Percentiles rank a stretch among this genome's conserved stretches.
Conservation (phyloP, 2,797 vertebrate species). For the Petrocephalus schoutedeni region DNA sequence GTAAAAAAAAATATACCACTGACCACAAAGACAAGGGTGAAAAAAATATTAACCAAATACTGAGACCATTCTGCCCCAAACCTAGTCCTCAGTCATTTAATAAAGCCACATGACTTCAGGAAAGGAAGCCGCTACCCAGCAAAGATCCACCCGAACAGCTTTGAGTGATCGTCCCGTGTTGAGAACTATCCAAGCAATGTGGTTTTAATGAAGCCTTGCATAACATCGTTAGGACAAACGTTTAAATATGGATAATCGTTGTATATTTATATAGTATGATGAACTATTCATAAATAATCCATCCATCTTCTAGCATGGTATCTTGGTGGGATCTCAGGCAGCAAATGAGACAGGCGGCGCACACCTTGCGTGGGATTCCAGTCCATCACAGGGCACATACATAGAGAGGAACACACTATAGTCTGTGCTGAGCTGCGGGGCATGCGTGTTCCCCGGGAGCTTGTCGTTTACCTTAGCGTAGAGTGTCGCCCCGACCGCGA, state of each 20-base stretch:
- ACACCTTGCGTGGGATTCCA: background rate
- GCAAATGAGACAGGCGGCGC: background rate
- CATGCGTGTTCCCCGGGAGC: background rate
- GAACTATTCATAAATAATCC: background rate
- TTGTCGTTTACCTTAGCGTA: slow-evolving; percentile 58
- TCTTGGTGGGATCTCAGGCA: background rate
- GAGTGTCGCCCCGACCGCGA: slow-evolving; percentile 81
- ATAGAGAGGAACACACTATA: background rate
- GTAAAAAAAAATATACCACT: background rate
- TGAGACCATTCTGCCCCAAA: background rate
- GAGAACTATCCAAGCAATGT: background rate
- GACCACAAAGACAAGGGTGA: background rate
- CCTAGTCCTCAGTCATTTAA: slow-evolving; percentile 54
- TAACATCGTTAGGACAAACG: background rate
- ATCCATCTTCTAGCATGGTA: too few relatives aligned
- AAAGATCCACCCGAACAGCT: background rate
- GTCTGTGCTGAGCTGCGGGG: too few relatives aligned
- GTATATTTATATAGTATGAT: background rate
- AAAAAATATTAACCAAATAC: background rate
- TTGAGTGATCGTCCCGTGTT: background rate
- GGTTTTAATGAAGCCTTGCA: background rate
- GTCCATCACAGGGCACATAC: background rate
- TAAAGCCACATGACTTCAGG: slow-evolving; percentile 52
- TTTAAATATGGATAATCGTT: background rate
- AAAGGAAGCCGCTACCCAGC: slow-evolving; percentile 19